These are phyloP conservation scores for Lamellibrachia luymesi DNA, from an alignment of 1,140 invertebrate genomes.

Conservation along the genomic window DNA sequence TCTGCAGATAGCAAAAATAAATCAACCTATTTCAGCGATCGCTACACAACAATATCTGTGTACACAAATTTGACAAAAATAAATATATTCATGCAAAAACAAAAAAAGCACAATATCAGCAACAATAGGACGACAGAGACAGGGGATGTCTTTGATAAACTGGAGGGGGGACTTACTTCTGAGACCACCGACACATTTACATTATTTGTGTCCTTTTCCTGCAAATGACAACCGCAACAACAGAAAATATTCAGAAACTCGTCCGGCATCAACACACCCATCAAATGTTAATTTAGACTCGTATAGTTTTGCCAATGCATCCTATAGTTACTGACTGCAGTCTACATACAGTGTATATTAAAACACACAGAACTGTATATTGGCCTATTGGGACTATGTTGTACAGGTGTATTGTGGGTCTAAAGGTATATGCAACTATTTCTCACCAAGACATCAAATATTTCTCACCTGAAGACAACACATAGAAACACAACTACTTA, in stretches of 20 bases:
- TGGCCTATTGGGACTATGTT: not conserved
- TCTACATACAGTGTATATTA: not conserved
- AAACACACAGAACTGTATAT: not conserved
- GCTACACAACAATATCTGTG: not conserved
- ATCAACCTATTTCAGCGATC: not conserved
- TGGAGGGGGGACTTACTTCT: constrained; percentile 6
- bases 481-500: not conserved
- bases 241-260: not conserved
- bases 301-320: not conserved
- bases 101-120: not conserved
- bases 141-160: not conserved
- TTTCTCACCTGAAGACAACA: not conserved
- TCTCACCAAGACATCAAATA: not conserved
- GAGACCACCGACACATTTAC: constrained; percentile 2
- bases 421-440: constrained; percentile 6
- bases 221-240: constrained; percentile 3
- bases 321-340: not conserved
- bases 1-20: not conserved
- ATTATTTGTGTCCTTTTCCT: constrained; percentile 14
- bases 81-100: not conserved
- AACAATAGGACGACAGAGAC: not conserved
- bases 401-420: not conserved
- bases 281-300: not conserved
- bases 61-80: not conserved
- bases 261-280: not conserved